Base-by-base conservation (phyloP, 2,888 invertebrate species). In the Lomographa bimaculata region DNA sequence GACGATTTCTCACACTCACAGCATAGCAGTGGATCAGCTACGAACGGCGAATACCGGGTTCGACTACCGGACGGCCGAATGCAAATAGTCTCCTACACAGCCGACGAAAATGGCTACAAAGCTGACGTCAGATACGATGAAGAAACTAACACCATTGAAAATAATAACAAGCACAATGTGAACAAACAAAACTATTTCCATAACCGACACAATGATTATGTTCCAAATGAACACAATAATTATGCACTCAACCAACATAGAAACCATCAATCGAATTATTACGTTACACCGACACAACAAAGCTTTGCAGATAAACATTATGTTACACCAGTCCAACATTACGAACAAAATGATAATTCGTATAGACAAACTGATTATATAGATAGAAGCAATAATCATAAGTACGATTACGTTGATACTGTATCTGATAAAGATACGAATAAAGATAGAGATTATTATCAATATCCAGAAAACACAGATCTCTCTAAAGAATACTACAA, bases 1-100 rank as follows among this genome's bases (percentile, higher is more conserved):
- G 93, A 93, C 41, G 93, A 93, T 60, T 93, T 92, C 73, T 93
- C 93, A 0, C 93, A 93, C 57, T 84, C 87, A 1, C 93, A 93
- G 63, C 87, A 90, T 4, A 91, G 92, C 63, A 90, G 87, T 49
- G 91, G 92, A 2, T 89, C 91, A 7, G 91, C 91, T 0, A 93
- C 93, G 3, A 91, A 91, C 42, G 93, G 93, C 1, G 92, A 93
- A 65, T 94, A 93, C 75, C 76, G 92, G 35, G 93, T 94, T 50
- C 91, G 91, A 72, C 81, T 93, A 26, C 93, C 93, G 0, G 93
- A 93, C 56, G 93, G 93, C 0, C 77, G 93, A 33, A 80, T 90
- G 61, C 93, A 93, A 64, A 91, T 92, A 5, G 93, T 93, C 0
- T 92, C 92, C 3, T 93, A 93, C 64, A 92, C 90, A 2, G 93